Base-by-base conservation (phyloP, 2,113 vertebrate genomes). In the Helogale parvula region DNA sequence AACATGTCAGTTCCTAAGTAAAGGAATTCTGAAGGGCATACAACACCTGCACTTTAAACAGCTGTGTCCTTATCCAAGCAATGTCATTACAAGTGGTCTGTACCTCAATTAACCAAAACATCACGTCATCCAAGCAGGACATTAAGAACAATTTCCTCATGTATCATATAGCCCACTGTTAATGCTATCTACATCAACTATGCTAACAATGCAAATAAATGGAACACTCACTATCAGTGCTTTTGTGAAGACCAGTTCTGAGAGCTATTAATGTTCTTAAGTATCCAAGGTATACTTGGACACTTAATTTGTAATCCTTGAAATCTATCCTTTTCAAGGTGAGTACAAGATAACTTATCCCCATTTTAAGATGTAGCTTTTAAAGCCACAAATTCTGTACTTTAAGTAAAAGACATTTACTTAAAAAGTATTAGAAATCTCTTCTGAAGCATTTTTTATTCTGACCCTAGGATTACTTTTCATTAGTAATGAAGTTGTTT, bases 291-390 rank as follows among this genome's bases (percentile, higher is more conserved):
- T 80, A 88, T 35, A 79, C 41, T 69, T 50, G 47, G 74, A 71
- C 31, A 57, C 16, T 65, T 52, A 87, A 65, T 72, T 57, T 77
- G 10, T 79, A 52, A 96, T 91, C 31, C 66, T 93, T 80, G 14
- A 98, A 88, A 93, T 88, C 77, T 93, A 66, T 54, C 41, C 54
- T 19, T 88, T 91, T 85, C 92, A 90, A 93, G 45, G 21, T 83
- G 7, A 96, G 19, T 68, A 50, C 25, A 66, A 11, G 13, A 90
- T n/a, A 82, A 13, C n/a, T 94, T 74, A 83, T 74, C 21, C 35
- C 29, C 85, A 82, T n/a, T 97, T 94, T 89, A 94, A 86, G 94
- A 45, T 69, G 52, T 69, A 88, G 76, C 82, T 94, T 92, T 88
- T 85, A 88, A 94, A 86, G 69, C 52, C 57, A 96, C 79, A 91